Evolutionary conservation across 2,888 invertebrate species (phyloP).

Genomic region (Schizotus pectinicornis): DNA sequence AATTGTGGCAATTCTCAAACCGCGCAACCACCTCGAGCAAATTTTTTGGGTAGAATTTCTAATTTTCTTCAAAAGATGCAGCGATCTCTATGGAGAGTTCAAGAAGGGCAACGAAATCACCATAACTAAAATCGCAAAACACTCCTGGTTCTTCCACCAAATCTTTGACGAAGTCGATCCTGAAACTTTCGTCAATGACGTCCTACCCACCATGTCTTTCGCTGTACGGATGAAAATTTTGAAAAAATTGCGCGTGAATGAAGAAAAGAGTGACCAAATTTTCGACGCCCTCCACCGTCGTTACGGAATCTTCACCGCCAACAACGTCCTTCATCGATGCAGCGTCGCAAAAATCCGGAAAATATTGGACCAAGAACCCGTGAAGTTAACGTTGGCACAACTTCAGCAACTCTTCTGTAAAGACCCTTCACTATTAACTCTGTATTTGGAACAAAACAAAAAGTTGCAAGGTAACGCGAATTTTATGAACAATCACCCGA

Average conservation of each 20-base stretch:
- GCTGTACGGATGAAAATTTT: constrained; percentile 25
- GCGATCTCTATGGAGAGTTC: too few relatives aligned
- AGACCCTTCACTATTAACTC: constrained; percentile 15
- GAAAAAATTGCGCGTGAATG: constrained; percentile 16
- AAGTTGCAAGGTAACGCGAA: neutral
- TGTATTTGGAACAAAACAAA: constrained; percentile 18
- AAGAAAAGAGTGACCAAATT: constrained; percentile 14
- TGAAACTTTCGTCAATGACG: constrained; percentile 16
- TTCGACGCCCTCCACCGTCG: constrained; percentile 13
- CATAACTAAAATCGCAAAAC: too few relatives aligned
- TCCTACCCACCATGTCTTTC: constrained; percentile 22
- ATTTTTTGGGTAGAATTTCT: too few relatives aligned
- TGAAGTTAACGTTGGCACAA: constrained; percentile 16
- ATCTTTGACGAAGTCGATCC: constrained; percentile 7
- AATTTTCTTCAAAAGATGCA: too few relatives aligned
- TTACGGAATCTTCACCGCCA: constrained; percentile 22
- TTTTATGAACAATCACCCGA: constrained; percentile 16
- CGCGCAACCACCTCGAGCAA: too few relatives aligned
- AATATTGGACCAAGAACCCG: constrained; percentile 3
- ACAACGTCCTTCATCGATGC: constrained; percentile 22
- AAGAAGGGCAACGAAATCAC: too few relatives aligned
- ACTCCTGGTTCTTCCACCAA: constrained; percentile 15
- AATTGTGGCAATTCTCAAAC: too few relatives aligned
- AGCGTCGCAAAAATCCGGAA: constrained; percentile 16
- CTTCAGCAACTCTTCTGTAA: constrained; percentile 22